These are phyloP conservation scores for Rhogogaster chlorosoma DNA, from an alignment of 2,888 invertebrate genomes.

Conservation along the genomic window DNA sequence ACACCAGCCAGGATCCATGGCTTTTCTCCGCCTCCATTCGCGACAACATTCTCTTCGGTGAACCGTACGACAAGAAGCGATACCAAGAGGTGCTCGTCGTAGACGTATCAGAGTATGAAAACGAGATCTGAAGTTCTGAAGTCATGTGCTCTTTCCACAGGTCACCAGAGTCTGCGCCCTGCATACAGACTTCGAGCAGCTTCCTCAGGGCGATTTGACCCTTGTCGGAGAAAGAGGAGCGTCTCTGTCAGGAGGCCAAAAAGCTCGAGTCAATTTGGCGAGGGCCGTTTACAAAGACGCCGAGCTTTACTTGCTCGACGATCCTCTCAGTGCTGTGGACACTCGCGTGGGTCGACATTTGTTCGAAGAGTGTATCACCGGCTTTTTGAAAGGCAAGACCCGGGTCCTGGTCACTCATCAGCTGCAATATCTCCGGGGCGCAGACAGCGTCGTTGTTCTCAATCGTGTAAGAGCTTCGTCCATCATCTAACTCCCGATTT, in stretches of 20 bases:
- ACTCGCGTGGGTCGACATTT: conserved; percentile 86
- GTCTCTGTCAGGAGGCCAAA: conserved; percentile 91
- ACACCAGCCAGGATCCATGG: conserved; percentile 87
- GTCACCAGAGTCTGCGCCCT: conserved; percentile 85
- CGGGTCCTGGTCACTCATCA: conserved; percentile 86
- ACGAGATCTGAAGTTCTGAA: neutral
- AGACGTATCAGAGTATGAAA: neutral
- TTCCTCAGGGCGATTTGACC: conserved; percentile 88
- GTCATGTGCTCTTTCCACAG: conserved; percentile 65
- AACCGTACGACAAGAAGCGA: conserved; percentile 80
- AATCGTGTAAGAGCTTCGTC: conserved; percentile 70
- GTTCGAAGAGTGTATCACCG: conserved; percentile 87
- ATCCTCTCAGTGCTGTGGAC: conserved; percentile 91
- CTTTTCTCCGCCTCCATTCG: conserved; percentile 82
- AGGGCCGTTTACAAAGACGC: conserved; percentile 88
- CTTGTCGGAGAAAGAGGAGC: conserved; percentile 91
- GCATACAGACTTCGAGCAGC: conserved; percentile 85
- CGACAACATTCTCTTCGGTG: conserved; percentile 89
- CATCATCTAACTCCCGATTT: neutral
- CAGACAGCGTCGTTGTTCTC: conserved; percentile 75
- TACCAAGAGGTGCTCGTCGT: conserved; percentile 81
- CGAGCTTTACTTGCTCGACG: conserved; percentile 90
- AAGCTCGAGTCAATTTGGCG: conserved; percentile 89
- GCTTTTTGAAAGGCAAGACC: conserved; percentile 80
- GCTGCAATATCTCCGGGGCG: conserved; percentile 82